phyloP scores from a whole-genome alignment of 2,113 vertebrate species.

The Hymenochirus boettgeri region DNA sequence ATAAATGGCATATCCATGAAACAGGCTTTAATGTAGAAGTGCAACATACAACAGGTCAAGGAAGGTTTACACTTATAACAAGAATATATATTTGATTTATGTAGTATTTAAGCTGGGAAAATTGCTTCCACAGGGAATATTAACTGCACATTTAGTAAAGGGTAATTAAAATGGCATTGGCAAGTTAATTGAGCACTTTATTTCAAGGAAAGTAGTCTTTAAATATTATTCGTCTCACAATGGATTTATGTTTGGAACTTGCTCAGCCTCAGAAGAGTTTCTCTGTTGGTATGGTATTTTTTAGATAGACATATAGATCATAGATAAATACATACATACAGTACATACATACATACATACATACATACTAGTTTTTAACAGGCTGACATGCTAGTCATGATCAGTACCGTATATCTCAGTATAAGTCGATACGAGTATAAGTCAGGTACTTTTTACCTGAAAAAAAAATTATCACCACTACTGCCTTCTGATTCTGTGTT shows the following conservation, averaged over 20 bases:
- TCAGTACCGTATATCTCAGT: too few species aligned
- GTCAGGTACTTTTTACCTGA: too few species aligned
- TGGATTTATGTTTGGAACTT: too few species aligned
- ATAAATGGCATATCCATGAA: constrained; percentile 35
- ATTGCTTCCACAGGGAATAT: constrained; percentile 29
- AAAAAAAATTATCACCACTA: too few species aligned
- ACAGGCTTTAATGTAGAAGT: constrained; percentile 34
- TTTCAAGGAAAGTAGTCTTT: not conserved
- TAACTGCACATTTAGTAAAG: constrained; percentile 24
- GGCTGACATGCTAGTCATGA: too few species aligned
- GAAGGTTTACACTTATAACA: constrained; percentile 29
- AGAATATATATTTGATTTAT: constrained; percentile 34
- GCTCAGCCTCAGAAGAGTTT: not conserved
- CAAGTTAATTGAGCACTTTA: not conserved
- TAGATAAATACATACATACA: too few species aligned
- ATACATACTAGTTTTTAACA: too few species aligned
- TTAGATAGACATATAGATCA: too few species aligned
- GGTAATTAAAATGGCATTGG: constrained; percentile 32
- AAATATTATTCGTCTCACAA: not conserved
- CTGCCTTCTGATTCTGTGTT: too few species aligned
- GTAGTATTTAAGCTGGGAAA: constrained; percentile 27
- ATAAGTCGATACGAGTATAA: too few species aligned
- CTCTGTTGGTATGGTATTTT: not conserved
- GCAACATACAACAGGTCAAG: constrained; percentile 32
- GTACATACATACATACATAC: too few species aligned